These are phyloP conservation scores for Triplophysa rosa DNA, from an alignment of 2,113 vertebrate genomes.

Conservation along the genomic window DNA sequence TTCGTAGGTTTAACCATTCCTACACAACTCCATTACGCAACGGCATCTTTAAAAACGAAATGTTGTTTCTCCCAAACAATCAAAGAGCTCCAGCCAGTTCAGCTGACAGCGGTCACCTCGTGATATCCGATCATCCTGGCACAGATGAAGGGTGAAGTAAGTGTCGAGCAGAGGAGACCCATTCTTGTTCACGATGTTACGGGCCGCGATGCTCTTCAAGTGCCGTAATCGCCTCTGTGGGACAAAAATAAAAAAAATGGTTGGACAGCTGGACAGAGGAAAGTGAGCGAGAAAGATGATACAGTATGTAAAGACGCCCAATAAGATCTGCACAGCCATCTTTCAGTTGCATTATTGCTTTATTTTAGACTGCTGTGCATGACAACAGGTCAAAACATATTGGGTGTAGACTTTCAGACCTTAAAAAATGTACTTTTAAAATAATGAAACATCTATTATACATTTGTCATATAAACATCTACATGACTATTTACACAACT, in stretches of 20 bases:
- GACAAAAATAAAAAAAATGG: conserved; percentile 3
- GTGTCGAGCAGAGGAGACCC: conserved; percentile 92
- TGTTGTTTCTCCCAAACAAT: background rate
- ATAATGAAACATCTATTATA: too few species aligned
- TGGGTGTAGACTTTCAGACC: background rate
- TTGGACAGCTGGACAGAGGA: background rate
- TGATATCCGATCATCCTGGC: conserved; percentile 78
- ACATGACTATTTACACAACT: too few species aligned
- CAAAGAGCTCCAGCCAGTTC: background rate
- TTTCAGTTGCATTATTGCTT: background rate
- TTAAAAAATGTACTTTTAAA: background rate
- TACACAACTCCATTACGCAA: background rate
- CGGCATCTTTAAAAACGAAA: background rate
- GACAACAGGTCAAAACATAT: background rate
- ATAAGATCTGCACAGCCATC: background rate
- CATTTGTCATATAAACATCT: too few species aligned
- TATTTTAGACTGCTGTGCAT: background rate
- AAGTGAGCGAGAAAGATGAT: background rate
- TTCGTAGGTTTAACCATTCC: too few species aligned
- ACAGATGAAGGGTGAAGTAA: conserved; percentile 95
- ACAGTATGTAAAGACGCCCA: background rate
- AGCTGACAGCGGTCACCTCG: conserved; percentile 65
- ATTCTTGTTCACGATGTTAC: conserved; percentile 92
- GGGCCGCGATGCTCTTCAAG: conserved; percentile 91
- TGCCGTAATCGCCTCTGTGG: conserved; percentile 91